Evolutionary conservation across 2,797 vertebrate species (phyloP), one percentile per base, ranked within the genome.

Genomic region (Gastrophryne carolinensis): DNA sequence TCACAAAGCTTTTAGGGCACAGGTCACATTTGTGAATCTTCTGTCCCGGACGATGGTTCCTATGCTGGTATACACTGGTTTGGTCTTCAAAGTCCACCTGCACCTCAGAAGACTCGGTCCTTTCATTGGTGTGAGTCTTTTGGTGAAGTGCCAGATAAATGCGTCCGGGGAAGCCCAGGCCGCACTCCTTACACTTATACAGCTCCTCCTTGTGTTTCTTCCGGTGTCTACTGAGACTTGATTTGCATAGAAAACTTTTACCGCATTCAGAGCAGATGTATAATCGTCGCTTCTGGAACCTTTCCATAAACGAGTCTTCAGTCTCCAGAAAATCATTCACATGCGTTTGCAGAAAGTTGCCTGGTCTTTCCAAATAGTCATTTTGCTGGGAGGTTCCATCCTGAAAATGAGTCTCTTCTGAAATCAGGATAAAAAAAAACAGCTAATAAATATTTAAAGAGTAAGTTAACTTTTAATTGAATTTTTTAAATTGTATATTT

Each of bases 241-340:
- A 69, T 39, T 52, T 56, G 66, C 50, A 56, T 50, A 56, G 32
- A 57, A 69, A 69, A 12, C 34, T 26, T 56, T 69, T 69, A 7
- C 52, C 66, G 17, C 66, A 69, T 10, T 69, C 50, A 3, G 66
- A 29, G 47, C 66, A 69, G 2, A 49, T 26, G 37, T 69, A 57
- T 8, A 54, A 26, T 69, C 24, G 56, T 13, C 29, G n/a, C 0
- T 56, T 26, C 3, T 50, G 13, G 10, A 52, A 57, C 35, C 57
- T 34, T 39, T 24, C 53, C 49, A 21, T 17, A 8, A 21, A 1
- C 37, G 27, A 21, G 19, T 35, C 26, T n/a, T 68, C 5, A 19
- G 54, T 9, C 17, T 37, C 65, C 29, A 23, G 49, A 17, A 37
- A 23, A n/a, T n/a, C n/a, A n/a, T n/a, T n/a, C n/a, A n/a, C n/a